A percentile compares a stretch with the other conserved stretches of the same genome.
Evolutionary conservation across 2,797 vertebrate genomes (phyloP).

Genomic region (Sebastes minor): DNA sequence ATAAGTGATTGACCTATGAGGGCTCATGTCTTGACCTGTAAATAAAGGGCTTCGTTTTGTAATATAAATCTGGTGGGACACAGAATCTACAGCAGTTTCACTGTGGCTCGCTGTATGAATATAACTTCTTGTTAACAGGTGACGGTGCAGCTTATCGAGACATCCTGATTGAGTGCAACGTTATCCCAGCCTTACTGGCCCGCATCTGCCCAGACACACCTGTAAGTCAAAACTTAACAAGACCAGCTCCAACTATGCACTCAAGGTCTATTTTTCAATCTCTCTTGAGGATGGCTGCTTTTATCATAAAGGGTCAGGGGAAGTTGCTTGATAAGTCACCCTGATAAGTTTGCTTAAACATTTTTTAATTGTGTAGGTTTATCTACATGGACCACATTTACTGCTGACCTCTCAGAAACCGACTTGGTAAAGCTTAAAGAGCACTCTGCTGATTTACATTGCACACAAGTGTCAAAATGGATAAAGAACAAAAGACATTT

Average conservation of each 20-base stretch:
- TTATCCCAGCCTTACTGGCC: slow-evolving; percentile 85
- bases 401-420: neutral
- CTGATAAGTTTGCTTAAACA: neutral
- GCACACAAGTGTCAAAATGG: neutral
- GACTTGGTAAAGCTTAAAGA: neutral
- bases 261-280: neutral
- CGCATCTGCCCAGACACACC: slow-evolving; percentile 85
- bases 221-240: slow-evolving; percentile 75
- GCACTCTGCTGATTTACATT: neutral
- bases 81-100: neutral
- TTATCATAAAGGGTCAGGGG: too few species aligned
- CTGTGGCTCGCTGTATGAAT: neutral
- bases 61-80: neutral
- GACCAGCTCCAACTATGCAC: neutral
- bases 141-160: slow-evolving; percentile 90
- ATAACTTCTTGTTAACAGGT: slow-evolving; percentile 71
- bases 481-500: neutral
- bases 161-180: slow-evolving; percentile 82
- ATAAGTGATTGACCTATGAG: neutral
- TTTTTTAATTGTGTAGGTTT: too few species aligned
- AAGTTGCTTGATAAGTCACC: neutral
- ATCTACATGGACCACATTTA: neutral
- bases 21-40: neutral
- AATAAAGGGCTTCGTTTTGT: neutral
- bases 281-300: neutral